A percentile compares a stretch with the other conserved stretches of the same genome.
Conservation (phyloP, 2,888 invertebrate species). For the Hypolimnas misippus region DNA sequence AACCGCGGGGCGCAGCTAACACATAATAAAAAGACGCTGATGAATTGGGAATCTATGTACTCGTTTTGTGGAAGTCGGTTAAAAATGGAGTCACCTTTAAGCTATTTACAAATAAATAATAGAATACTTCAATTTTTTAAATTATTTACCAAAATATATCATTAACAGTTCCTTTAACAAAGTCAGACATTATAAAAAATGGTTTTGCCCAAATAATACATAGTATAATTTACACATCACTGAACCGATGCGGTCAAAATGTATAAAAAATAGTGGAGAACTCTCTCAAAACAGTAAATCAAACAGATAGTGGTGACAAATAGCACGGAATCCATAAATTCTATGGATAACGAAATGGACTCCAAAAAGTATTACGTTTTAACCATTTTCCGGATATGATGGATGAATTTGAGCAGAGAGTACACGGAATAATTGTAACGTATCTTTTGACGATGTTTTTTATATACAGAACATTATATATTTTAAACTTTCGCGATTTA, state of each 20-base stretch:
- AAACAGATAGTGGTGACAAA: slow-evolving; percentile 31
- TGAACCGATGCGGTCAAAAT: background rate
- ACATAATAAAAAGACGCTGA: no score
- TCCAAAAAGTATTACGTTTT: slow-evolving; percentile 20
- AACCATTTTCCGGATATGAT: slow-evolving; percentile 10
- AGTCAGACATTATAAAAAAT: no score
- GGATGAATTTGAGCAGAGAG: background rate
- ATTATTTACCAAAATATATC: no score
- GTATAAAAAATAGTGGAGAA: background rate
- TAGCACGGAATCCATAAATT: slow-evolving; percentile 25
- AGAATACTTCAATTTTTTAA: no score
- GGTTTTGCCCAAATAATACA: background rate
- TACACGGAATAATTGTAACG: background rate
- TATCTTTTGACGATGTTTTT: background rate
- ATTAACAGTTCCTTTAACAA: no score
- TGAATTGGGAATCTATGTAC: no score
- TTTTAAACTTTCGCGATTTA: no score
- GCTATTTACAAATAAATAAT: no score
- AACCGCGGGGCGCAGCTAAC: no score
- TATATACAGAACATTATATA: no score
- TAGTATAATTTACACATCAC: background rate
- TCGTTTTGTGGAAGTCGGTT: no score
- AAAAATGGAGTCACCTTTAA: no score
- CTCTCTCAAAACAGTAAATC: slow-evolving; percentile 18
- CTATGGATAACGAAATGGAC: background rate